Base-by-base conservation (phyloP, 2,797 vertebrate species). In the Lithobates sylvaticus region DNA sequence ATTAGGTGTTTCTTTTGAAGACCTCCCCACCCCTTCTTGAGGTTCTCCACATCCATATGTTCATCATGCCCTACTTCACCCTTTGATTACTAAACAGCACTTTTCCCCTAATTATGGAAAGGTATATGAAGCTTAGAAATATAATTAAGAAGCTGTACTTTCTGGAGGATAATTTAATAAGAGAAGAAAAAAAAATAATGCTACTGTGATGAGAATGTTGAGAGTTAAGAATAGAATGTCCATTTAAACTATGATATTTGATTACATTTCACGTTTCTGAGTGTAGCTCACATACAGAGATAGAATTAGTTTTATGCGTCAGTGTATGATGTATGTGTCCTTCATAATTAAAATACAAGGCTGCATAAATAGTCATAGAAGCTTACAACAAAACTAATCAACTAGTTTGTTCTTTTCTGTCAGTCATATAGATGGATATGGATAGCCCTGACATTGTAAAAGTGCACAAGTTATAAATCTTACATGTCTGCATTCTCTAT, bases 1-100 rank as follows among this genome's bases (percentile, higher is more conserved):
- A 94, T 94, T 93, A 93, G 91, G 88, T 92, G 92, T 92, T 93
- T 91, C 92, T 92, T 94, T 94, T 93, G 93, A 95, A 92, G 89
- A 81, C 85, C 92, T 29, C 13, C 58, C 85, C 90, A 91, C 92
- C 90, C 90, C 88, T 94, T 93, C 90, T 91, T 93, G 93, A 93
- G 89, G 89, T 88, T 93, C 89, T 93, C 88, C 79, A 92, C 93
- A 93, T 93, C 93, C 92, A 91, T 94, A 92, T 94, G 92, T 91
- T 95, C 92, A 89, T 93, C 91, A 93, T 91, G 92, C 90, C 91
- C 90, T 91, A 93, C 89, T 95, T 94, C 92, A 93, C 91, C 88
- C 91, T 94, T 93, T 93, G 92, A 94, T 92, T 93, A 92, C 89
- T 90, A 92, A 91, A 92, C 89, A 92, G 88, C 84, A 88, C 88